phyloP scores from a whole-genome alignment of 1,140 invertebrate genomes.

The Procambarus virginalis region DNA sequence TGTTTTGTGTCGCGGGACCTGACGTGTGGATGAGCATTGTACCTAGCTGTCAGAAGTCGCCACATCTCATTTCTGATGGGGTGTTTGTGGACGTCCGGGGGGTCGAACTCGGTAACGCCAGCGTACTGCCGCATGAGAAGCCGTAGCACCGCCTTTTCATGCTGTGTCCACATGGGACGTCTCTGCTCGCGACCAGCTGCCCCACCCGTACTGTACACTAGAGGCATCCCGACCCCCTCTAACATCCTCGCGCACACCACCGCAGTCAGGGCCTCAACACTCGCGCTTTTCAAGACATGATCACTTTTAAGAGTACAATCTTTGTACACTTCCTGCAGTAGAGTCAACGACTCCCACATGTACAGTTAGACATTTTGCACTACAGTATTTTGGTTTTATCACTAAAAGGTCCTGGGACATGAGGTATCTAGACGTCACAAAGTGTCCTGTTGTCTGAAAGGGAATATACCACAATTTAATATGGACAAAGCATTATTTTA shows the following conservation, averaged over 20 bases:
- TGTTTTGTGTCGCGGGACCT: constrained; percentile 65
- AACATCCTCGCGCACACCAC: constrained; percentile 48
- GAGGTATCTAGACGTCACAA: background rate
- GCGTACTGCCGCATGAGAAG: constrained; percentile 66
- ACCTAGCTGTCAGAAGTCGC: constrained; percentile 62
- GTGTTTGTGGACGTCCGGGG: constrained; percentile 66
- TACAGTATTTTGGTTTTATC: background rate
- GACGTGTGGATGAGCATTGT: constrained; percentile 66
- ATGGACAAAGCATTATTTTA: no score
- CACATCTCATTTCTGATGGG: constrained; percentile 69
- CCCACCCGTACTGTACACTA: constrained; percentile 49
- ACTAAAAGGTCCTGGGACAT: background rate
- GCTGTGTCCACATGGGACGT: constrained; percentile 68
- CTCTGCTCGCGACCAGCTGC: constrained; percentile 59
- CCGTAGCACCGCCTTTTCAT: constrained; percentile 64
- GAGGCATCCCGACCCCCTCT: constrained; percentile 61
- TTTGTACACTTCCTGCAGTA: constrained; percentile 12
- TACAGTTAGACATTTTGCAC: background rate
- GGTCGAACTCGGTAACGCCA: constrained; percentile 66
- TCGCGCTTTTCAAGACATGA: constrained; percentile 17
- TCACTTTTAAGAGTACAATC: background rate
- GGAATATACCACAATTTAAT: background rate
- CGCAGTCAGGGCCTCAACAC: background rate
- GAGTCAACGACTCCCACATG: background rate
- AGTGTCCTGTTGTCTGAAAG: background rate